A percentile compares a stretch with the other conserved stretches of the same genome.
phyloP scores from a whole-genome alignment of 2,113 vertebrate species.

The Propithecus coquereli region DNA sequence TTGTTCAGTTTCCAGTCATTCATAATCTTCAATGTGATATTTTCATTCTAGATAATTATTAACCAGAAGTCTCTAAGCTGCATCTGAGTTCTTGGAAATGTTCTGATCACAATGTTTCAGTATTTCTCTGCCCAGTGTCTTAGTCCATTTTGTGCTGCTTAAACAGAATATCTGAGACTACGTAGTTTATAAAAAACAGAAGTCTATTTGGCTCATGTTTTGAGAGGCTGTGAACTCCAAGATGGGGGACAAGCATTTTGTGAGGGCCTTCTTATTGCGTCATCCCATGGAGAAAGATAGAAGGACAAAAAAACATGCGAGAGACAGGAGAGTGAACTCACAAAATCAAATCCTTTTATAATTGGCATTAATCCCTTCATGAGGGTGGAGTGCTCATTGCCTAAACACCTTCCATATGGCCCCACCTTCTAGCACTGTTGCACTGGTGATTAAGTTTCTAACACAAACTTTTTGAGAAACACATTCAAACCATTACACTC shows the following conservation, averaged over 20 bases:
- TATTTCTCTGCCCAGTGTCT: neutral
- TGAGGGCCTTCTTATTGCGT: neutral
- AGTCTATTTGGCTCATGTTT: neutral
- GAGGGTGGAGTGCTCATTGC: neutral
- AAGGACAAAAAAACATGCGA: neutral
- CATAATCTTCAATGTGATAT: too few species aligned
- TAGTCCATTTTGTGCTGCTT: neutral
- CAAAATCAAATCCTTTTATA: neutral
- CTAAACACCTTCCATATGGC: neutral
- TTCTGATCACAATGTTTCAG: neutral
- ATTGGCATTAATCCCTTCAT: neutral
- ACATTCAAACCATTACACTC: too few species aligned
- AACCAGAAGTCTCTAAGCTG: too few species aligned
- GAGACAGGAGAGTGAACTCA: neutral
- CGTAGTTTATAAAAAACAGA: neutral
- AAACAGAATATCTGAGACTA: neutral
- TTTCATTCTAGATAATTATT: too few species aligned
- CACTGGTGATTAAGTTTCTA: neutral
- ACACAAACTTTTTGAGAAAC: neutral
- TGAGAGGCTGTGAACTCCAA: neutral
- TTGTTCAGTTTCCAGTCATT: too few species aligned
- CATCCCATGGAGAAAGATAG: neutral
- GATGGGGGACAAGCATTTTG: neutral
- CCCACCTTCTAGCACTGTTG: neutral
- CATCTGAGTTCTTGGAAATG: too few species aligned